Conservation (phyloP, 37 sponge, comb jelly and placozoan genomes). For the Oscarella lobularis region DNA sequence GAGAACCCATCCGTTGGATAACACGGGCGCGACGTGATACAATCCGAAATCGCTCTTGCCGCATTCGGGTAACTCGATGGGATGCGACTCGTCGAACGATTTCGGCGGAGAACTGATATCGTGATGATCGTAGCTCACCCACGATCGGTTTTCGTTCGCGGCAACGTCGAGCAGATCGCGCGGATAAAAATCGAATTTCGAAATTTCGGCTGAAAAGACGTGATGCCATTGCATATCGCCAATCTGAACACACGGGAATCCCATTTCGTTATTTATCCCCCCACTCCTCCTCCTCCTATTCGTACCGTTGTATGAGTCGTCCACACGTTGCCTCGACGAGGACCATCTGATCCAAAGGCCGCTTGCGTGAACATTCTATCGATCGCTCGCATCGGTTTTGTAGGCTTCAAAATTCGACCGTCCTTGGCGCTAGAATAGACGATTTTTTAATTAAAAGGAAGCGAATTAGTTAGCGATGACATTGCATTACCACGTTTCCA, state of each 20-base stretch:
- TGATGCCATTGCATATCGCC: conserved; percentile 42
- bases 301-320: conserved; percentile 43
- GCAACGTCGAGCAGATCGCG: conserved; percentile 30
- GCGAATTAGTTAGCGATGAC: too few species aligned
- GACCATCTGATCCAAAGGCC: conserved; percentile 41
- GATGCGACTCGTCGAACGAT: not conserved
- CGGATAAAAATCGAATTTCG: conserved; percentile 11
- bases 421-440: conserved; percentile 17
- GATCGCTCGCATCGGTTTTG: conserved; percentile 40
- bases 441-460: too few species aligned
- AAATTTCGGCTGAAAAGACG: conserved; percentile 36
- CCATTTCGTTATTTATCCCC: too few species aligned
- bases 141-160: conserved; percentile 10
- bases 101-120: conserved; percentile 4
- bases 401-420: conserved; percentile 54
- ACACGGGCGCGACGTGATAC: conserved; percentile 34
- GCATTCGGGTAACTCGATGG: conserved; percentile 16
- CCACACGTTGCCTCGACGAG: conserved; percentile 36
- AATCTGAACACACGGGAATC: too few species aligned
- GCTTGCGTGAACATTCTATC: conserved; percentile 43
- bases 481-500: conserved; percentile 51
- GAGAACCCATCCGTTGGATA: conserved; percentile 29
- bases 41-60: conserved; percentile 25
- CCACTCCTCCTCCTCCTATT: too few species aligned
- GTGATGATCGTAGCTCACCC: conserved; percentile 3